Evolutionary conservation across 2,888 invertebrate species (phyloP), one percentile per base, ranked within the genome.

Genomic region (Ligdia adustata): DNA sequence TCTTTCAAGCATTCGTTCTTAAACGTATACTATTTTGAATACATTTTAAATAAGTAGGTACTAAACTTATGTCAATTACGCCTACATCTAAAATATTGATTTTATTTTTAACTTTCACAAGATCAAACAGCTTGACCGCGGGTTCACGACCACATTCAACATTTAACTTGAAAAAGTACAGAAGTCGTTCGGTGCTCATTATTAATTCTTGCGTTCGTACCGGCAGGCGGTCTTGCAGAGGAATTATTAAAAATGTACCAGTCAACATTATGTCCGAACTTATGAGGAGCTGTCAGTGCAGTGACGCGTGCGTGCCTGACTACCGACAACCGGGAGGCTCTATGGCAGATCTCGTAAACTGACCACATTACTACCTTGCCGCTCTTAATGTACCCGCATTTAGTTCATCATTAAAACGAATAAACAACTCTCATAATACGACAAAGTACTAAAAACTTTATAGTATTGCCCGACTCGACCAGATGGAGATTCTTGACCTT

Each of bases 191-290:
- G 52, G 39, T 49, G 51, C 57, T 68, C 64, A 67, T 69, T 68
- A 66, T 46, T 63, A 60, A 31, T 63, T 55, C 29, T 51, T 41
- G 43, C 14, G 31, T 22, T 24, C 15, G 18, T 50, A 43, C 48
- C 69, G 66, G 69, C 63, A 63, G 64, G 61, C 56, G 63, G 63
- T 58, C 64, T 49, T 38, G 66, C 60, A 61, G 64, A 62, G 67
- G 69, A 68, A 73, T 69, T 67, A 76, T 75, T 76, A 81, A 82
- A 80, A 78, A 75, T 67, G 66, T 68, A 77, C 78, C 74, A 77
- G 73, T 78, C 79, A 79, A 76, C 79, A 79, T 83, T 80, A 83
- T 78, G 84, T 84, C 84, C 50, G 72, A 57, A 60, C 75, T 69
- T 61, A 78, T 81, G 82, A 80, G 62, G 68, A 71, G 77, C 83